phyloP scores from a whole-genome alignment of 2,113 vertebrate genomes.

The Proteles cristata region DNA sequence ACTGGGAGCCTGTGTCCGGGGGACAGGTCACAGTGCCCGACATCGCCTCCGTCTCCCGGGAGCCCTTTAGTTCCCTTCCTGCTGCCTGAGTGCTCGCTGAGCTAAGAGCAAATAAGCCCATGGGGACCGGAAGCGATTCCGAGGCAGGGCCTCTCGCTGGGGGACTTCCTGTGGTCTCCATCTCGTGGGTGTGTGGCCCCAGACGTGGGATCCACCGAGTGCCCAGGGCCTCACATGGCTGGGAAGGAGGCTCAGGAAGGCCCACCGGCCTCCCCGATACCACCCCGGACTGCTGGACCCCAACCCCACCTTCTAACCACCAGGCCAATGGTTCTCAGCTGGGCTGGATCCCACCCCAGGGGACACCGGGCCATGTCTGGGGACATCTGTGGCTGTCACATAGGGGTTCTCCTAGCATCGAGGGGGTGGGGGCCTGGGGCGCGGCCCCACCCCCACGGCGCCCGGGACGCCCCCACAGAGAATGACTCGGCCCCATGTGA shows the following conservation, averaged over 20 bases:
- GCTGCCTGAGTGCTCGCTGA: rapidly evolving
- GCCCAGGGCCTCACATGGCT: rapidly evolving
- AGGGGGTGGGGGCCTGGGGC: neutral
- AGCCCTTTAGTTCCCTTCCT: neutral
- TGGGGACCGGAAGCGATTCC: neutral
- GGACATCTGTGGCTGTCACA: neutral
- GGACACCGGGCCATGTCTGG: neutral
- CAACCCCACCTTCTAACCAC: neutral
- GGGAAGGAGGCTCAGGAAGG: neutral
- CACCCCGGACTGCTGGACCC: rapidly evolving
- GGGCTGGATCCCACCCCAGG: neutral
- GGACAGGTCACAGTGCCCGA: no score
- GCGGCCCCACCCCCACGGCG: neutral
- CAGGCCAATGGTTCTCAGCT: neutral
- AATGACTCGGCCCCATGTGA: no score
- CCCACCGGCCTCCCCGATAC: rapidly evolving
- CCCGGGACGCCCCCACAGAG: neutral
- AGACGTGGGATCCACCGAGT: rapidly evolving
- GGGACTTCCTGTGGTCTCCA: neutral
- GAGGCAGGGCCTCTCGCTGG: rapidly evolving
- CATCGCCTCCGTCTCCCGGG: neutral
- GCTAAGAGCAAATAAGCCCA: neutral
- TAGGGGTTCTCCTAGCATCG: rapidly evolving
- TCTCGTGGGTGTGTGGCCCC: neutral
- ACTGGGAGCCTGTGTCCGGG: rapidly evolving